Base-by-base conservation (phyloP, 2,797 vertebrate species). In the Paguma larvata region DNA sequence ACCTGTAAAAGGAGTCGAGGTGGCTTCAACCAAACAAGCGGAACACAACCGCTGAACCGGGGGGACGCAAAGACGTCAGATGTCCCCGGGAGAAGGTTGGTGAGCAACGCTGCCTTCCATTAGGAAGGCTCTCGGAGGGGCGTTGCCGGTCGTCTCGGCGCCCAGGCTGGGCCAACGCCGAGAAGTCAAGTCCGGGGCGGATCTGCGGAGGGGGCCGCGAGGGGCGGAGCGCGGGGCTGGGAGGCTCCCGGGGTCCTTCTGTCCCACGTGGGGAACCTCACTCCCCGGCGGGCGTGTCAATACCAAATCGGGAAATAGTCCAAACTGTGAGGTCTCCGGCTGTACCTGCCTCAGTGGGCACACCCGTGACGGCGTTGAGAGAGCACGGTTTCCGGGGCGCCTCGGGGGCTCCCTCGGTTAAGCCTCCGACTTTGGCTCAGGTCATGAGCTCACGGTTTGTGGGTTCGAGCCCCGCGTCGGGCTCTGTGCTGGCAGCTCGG, bases 341-440 rank as follows among this genome's bases (percentile, higher is more conserved):
- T 1, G 2, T 25, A 3, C 38, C 44, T 9, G 30, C 34, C 44
- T 30, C 6, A 0, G 21, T 5, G 53, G 48, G 30, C 44, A 65
- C 16, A 34, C 65, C 15, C 2, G 0, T 0, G 6, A 11, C 0
- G 21, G 44, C 12, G 3, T 1, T 1, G 23, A 56, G 18, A 32
- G n/a, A 25, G 3, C 25, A 0, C 1, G 15, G 2, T 5, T n/a
- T 38, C 32, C 14, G 18, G 51, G 53, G 53, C 18, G 2, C 18
- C 18, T 2, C 1, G 18, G 53, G 18, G 53, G 18, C 18, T 7
- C 18, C 6, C 6, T 56, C 18, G 53, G 53, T 19, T 19, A 56
- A 21, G 53, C 53, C 19, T 56, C 53, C 6, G 53, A 18, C 53
- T 18, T 56, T 14, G 48, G 48, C 53, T 56, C 53, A 19, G 53